Evolutionary conservation across 2,797 vertebrate genomes (phyloP).

Genomic region (Moxostoma hubbsi): DNA sequence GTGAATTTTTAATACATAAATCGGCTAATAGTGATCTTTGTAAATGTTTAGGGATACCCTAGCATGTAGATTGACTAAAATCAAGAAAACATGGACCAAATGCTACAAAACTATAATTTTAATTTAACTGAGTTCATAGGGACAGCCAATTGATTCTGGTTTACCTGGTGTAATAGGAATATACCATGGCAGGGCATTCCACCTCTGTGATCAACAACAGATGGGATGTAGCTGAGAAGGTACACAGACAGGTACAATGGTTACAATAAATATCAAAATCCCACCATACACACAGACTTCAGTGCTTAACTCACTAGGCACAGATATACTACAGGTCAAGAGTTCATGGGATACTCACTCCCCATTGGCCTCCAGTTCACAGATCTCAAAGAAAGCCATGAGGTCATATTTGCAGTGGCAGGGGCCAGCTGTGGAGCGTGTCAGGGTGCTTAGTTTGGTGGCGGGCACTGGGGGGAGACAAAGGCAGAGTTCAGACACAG

Average conservation of each 20-base stretch:
- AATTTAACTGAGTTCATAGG: neutral
- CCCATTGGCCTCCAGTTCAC: slow-evolving; percentile 96
- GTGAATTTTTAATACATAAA: too few relatives aligned
- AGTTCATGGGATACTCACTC: slow-evolving; percentile 85
- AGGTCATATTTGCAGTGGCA: slow-evolving; percentile 98
- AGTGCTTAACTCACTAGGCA: slow-evolving; percentile 12
- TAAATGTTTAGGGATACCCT: too few relatives aligned
- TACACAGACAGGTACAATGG: slow-evolving; percentile 38
- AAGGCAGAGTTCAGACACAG: slow-evolving; percentile 4
- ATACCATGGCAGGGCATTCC: slow-evolving; percentile 96
- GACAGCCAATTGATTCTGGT: neutral
- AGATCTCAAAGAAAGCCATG: slow-evolving; percentile 98
- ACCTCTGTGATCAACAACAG: slow-evolving; percentile 93
- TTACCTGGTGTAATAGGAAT: slow-evolving; percentile 95
- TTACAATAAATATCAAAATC: slow-evolving; percentile 36
- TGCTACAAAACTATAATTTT: too few relatives aligned
- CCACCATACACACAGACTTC: neutral
- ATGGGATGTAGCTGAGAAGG: slow-evolving; percentile 89
- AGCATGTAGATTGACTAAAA: too few relatives aligned
- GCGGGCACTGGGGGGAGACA: slow-evolving; percentile 85
- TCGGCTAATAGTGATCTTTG: too few relatives aligned
- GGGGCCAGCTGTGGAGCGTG: slow-evolving; percentile 86
- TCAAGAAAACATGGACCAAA: too few relatives aligned
- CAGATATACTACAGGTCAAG: slow-evolving; percentile 1
- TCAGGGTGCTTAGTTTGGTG: slow-evolving; percentile 93